phyloP scores from a whole-genome alignment of 2,888 invertebrate species.

The Caenorhabditis japonica region DNA sequence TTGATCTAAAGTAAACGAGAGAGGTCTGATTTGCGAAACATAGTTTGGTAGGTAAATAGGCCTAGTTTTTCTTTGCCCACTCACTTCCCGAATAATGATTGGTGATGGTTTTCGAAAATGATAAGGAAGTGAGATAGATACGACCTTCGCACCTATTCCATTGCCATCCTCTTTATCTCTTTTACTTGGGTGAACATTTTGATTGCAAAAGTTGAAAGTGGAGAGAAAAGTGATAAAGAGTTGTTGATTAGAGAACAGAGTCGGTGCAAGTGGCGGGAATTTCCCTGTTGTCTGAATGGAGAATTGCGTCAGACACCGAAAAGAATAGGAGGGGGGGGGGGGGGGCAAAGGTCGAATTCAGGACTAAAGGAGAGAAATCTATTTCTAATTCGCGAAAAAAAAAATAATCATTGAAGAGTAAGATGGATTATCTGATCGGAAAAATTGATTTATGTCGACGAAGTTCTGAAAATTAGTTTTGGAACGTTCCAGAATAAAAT shows the following conservation, averaged over 20 bases:
- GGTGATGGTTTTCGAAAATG: slow-evolving; percentile 16
- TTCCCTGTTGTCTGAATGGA: slow-evolving; percentile 5
- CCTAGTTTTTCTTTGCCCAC: too few species aligned
- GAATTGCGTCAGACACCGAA: slow-evolving; percentile 39
- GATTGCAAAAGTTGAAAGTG: slow-evolving; percentile 17
- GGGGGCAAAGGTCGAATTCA: slow-evolving; percentile 37
- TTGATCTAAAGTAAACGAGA: too few species aligned
- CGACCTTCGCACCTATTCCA: slow-evolving; percentile 44
- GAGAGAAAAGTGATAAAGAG: slow-evolving; percentile 27
- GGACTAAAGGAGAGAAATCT: too few species aligned
- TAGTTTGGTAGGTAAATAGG: slow-evolving; percentile 16
- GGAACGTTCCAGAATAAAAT: too few species aligned
- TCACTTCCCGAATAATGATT: slow-evolving; percentile 6
- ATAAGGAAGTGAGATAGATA: slow-evolving; percentile 6
- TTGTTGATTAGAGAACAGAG: slow-evolving; percentile 22
- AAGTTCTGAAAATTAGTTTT: too few species aligned
- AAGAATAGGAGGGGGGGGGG: not conserved
- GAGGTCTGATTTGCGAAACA: too few species aligned
- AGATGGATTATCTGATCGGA: too few species aligned
- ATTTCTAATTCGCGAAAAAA: too few species aligned
- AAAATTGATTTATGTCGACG: too few species aligned
- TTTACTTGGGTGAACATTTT: slow-evolving; percentile 38
- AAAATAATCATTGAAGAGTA: too few species aligned
- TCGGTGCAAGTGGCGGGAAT: slow-evolving; percentile 12
- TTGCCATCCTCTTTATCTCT: slow-evolving; percentile 9